phyloP scores from a whole-genome alignment of 2,888 invertebrate species.

The Ethmia dodecea region DNA sequence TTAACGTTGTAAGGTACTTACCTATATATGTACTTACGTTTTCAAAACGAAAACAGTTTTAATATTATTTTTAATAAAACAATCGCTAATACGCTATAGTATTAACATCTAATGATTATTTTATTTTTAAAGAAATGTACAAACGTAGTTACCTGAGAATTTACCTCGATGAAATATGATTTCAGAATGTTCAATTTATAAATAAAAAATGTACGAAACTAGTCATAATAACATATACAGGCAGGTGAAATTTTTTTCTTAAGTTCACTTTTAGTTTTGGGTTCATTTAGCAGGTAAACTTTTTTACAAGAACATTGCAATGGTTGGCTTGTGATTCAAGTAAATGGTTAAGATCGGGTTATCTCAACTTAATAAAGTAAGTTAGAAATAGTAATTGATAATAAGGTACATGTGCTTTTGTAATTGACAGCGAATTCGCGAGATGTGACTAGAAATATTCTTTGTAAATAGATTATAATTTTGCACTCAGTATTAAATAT shows the following conservation, averaged over 20 bases:
- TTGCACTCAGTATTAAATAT: too few species aligned
- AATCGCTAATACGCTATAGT: too few species aligned
- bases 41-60: too few species aligned
- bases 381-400: too few species aligned
- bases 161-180: background rate
- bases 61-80: too few species aligned
- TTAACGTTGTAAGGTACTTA: too few species aligned
- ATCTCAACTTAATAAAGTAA: background rate
- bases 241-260: too few species aligned
- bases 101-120: too few species aligned
- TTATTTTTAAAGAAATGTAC: background rate
- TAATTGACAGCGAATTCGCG: constrained; percentile 10
- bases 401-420: constrained; percentile 6
- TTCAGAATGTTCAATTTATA: constrained; percentile 26
- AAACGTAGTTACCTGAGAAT: background rate
- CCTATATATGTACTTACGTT: too few species aligned
- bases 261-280: too few species aligned
- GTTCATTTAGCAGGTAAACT: constrained; percentile 5
- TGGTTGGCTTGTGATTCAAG: constrained; percentile 8
- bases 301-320: constrained; percentile 1
- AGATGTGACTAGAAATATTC: constrained; percentile 2
- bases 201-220: too few species aligned
- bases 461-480: constrained; percentile 10
- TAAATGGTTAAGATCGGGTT: constrained; percentile 2
- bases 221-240: too few species aligned